Base-by-base conservation (phyloP, 2,113 vertebrate genomes). In the Salvelinus sp. region DNA sequence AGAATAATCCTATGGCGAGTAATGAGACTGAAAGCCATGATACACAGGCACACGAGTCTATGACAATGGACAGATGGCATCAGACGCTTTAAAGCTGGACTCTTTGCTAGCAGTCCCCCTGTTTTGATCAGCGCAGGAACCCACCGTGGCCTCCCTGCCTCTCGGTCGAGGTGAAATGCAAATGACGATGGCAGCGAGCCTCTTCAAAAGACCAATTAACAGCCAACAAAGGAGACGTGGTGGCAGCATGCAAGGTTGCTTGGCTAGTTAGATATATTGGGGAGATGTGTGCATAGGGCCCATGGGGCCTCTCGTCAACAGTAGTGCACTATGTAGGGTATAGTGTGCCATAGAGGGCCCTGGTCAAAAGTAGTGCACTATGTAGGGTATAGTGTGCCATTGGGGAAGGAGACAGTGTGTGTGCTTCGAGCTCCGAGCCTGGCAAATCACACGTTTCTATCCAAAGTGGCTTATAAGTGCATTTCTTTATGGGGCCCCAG, bases 211-310 rank as follows among this genome's bases (percentile, higher is more conserved):
- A 70, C 77, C 82, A 90, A 86, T 89, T 87, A 89, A 76, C 73
- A 81, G 16, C 60, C 64, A 82, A 83, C 82, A 88, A 88, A 90
- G 76, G 82, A 78, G 75, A 83, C 87, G 74, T 86, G 88, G 70
- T 72, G 54, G 74, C 18, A 5, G 75, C 68, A 9, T 13, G 12
- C 18, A 77, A 6, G 73, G 84, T 81, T 79, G 76, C 62, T 64
- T 82, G 79, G 71, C 72, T 28, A n/a, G 58, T 67, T 81, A 16
- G 70, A 38, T 72, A 69, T 22, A 67, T 76, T 72, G 72, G 72
- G 63, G 82, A 64, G 71, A 73, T 44, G 2, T 44, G 2, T 44
- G 9, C 38, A 10, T 44, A 44, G 38, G 38, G 38, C 38, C 38
- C 38, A 38, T 38, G 7, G 33, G 33, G 33, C 6, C 6, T 6